These are phyloP conservation scores for Steinernema hermaphroditum DNA, from an alignment of 2,888 invertebrate species.

Conservation along the genomic window DNA sequence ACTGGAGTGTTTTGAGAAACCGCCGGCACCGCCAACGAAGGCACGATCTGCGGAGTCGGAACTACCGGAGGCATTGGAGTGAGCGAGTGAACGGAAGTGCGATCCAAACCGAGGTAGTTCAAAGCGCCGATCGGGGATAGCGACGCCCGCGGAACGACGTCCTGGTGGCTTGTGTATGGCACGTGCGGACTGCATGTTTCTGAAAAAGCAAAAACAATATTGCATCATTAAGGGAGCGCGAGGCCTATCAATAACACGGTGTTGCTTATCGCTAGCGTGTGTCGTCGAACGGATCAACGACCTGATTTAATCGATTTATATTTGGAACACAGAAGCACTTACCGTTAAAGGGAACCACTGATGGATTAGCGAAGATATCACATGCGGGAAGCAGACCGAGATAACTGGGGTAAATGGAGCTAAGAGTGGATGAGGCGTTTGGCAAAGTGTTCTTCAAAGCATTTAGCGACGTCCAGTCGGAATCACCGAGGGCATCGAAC, in stretches of 20 bases:
- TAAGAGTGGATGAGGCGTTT: not conserved
- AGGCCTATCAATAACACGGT: constrained; percentile 17
- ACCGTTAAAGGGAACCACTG: not conserved
- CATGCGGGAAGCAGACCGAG: constrained; percentile 16
- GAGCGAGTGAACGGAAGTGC: not conserved
- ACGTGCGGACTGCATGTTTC: constrained; percentile 19
- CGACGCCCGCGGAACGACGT: constrained; percentile 16
- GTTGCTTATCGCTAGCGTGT: constrained; percentile 26
- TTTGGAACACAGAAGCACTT: constrained; percentile 16
- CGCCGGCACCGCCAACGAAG: too few species aligned
- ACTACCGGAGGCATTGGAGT: not conserved
- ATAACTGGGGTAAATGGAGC: constrained; percentile 4
- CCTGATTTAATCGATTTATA: not conserved
- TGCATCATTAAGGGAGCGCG: not conserved
- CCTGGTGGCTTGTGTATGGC: not conserved
- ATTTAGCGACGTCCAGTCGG: not conserved
- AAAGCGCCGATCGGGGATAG: not conserved
- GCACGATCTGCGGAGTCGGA: not conserved
- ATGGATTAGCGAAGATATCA: constrained; percentile 1
- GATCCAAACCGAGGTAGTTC: constrained; percentile 18
- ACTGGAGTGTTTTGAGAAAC: too few species aligned
- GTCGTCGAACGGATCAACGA: not conserved
- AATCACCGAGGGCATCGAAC: not conserved
- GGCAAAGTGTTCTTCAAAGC: not conserved
- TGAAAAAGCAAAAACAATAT: constrained; percentile 1